Conservation (phyloP, 1,140 invertebrate genomes). For the Apis dorsata region DNA sequence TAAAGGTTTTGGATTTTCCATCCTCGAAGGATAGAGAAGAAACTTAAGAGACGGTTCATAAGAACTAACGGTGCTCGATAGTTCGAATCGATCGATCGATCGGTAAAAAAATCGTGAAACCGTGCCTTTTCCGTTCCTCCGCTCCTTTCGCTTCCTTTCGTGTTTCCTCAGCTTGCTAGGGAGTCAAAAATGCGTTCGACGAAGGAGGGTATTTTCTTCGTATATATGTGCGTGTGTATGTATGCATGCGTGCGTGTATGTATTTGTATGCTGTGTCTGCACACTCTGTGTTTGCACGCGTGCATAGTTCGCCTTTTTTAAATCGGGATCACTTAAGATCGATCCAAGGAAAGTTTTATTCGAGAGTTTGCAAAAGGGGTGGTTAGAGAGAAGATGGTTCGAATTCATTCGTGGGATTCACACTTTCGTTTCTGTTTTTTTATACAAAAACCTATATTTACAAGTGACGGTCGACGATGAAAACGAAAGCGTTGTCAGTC, state of each 20-base stretch:
- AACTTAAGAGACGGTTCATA: background rate
- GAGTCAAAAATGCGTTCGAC: background rate
- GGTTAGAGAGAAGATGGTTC: background rate
- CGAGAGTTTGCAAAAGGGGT: background rate
- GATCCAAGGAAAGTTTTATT: background rate
- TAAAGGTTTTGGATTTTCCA: background rate
- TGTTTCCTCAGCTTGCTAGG: background rate
- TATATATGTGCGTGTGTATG: background rate
- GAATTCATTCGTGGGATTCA: background rate
- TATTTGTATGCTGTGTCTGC: no score
- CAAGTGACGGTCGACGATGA: background rate
- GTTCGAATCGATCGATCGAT: background rate
- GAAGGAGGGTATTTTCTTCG: background rate
- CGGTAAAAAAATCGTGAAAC: background rate
- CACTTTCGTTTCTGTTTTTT: slow-evolving; percentile 14
- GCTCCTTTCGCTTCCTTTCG: background rate
- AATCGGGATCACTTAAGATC: background rate
- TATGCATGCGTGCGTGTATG: background rate
- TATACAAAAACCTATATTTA: slow-evolving; percentile 26
- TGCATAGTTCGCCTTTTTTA: background rate
- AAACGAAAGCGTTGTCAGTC: slow-evolving; percentile 19
- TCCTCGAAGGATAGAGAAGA: background rate
- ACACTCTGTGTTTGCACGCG: background rate
- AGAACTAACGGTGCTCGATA: background rate
- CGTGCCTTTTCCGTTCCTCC: background rate